phyloP scores from a whole-genome alignment of 2,113 vertebrate genomes.

The Stegostoma tigrinum region DNA sequence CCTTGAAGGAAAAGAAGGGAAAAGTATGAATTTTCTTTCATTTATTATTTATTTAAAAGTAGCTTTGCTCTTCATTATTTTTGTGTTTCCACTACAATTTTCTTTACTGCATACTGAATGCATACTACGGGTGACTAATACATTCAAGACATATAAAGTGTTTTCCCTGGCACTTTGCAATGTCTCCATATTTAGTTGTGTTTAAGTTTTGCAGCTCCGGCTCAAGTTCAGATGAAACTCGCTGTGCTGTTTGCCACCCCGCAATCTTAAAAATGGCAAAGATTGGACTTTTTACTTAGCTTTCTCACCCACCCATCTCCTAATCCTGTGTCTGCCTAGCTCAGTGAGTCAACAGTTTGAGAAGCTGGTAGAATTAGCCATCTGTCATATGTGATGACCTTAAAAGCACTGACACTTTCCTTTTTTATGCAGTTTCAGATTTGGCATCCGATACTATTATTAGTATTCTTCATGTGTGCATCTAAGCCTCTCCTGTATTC shows the following conservation, averaged over 20 bases:
- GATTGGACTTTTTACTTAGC: background rate
- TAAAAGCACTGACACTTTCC: background rate
- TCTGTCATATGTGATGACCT: background rate
- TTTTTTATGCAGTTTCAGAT: background rate
- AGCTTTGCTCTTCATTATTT: background rate
- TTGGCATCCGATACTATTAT: background rate
- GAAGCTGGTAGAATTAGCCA: background rate
- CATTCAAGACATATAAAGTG: background rate
- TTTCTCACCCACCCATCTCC: background rate
- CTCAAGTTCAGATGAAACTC: background rate
- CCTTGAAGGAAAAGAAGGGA: constrained; percentile 45
- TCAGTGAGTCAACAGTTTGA: background rate
- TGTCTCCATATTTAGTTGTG: background rate
- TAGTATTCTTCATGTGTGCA: background rate
- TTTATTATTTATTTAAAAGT: background rate
- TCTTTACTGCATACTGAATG: background rate
- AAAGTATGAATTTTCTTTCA: constrained; percentile 44
- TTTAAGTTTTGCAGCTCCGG: background rate
- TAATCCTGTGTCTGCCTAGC: background rate
- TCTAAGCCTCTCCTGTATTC: background rate
- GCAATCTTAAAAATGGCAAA: background rate
- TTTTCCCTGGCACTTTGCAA: background rate
- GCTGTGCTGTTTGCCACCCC: background rate
- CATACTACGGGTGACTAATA: background rate
- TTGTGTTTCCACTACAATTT: background rate